Evolutionary conservation across 2,888 invertebrate species (phyloP).

Genomic region (Rhyacophila evoluta): DNA sequence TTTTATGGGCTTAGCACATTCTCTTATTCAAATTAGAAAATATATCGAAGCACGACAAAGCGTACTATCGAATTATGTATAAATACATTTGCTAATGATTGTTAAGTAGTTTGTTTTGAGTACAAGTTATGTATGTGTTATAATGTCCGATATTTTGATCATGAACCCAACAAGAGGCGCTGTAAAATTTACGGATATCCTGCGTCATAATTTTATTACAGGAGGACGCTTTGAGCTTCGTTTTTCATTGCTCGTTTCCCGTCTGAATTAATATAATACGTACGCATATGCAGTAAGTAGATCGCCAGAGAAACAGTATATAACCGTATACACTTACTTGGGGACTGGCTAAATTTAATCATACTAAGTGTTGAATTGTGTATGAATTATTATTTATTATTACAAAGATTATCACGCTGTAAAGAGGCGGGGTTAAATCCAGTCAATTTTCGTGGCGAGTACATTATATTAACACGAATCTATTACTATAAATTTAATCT

Average conservation of each 20-base stretch:
- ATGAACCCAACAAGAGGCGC: neutral
- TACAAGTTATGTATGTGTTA: no score
- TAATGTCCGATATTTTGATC: no score
- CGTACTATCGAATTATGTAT: no score
- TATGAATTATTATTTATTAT: neutral
- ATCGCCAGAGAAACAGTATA: neutral
- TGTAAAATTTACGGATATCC: conserved; percentile 6
- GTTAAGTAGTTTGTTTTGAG: no score
- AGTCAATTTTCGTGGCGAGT: neutral
- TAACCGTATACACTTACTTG: no score
- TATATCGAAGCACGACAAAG: no score
- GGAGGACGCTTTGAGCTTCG: neutral
- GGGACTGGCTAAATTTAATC: neutral
- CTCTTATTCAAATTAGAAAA: no score
- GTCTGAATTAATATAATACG: neutral
- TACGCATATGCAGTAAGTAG: neutral
- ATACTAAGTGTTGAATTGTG: neutral
- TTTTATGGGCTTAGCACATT: no score
- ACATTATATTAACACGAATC: neutral
- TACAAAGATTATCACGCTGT: neutral
- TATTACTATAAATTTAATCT: neutral
- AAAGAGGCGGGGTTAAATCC: neutral
- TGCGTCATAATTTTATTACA: neutral
- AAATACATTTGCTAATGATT: no score
- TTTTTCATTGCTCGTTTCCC: neutral